These are phyloP conservation scores for Liopterus haemorrhoidalis DNA, from an alignment of 2,888 invertebrate genomes.

Conservation along the genomic window DNA sequence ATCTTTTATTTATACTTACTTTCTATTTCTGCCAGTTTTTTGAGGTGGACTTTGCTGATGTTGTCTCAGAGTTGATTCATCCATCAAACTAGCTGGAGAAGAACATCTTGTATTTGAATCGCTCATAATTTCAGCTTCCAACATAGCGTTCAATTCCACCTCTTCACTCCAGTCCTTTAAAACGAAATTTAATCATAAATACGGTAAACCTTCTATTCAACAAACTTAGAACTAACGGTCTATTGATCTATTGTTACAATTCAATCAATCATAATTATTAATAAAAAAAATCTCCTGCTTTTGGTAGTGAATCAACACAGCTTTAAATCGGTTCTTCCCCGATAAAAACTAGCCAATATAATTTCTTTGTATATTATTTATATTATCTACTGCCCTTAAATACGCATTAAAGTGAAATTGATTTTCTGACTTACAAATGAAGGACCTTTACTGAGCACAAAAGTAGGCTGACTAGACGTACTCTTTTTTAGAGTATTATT, in stretches of 20 bases:
- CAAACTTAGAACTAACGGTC: slow-evolving; percentile 9
- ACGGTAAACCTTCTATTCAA: background rate
- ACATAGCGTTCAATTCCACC: slow-evolving; percentile 50
- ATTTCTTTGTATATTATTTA: too few species aligned
- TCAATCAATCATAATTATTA: background rate
- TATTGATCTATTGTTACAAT: background rate
- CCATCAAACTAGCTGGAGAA: slow-evolving; percentile 49
- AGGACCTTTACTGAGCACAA: too few species aligned
- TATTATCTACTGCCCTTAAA: too few species aligned
- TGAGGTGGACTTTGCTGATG: slow-evolving; percentile 28
- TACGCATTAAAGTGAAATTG: too few species aligned
- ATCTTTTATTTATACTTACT: slow-evolving; percentile 36
- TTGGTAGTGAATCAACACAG: too few species aligned
- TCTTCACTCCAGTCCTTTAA: slow-evolving; percentile 58
- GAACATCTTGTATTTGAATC: slow-evolving; percentile 51
- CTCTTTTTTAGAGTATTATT: too few species aligned
- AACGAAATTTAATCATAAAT: slow-evolving; percentile 12
- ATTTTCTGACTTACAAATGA: too few species aligned
- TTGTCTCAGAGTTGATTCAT: slow-evolving; percentile 36
- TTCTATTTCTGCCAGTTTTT: slow-evolving; percentile 44
- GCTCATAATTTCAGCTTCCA: slow-evolving; percentile 46
- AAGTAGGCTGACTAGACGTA: too few species aligned
- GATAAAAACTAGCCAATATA: too few species aligned
- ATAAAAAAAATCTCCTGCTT: slow-evolving; percentile 10
- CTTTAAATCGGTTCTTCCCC: too few species aligned